These are phyloP conservation scores for Bicyclus anynana DNA, from an alignment of 1,140 invertebrate species.

Conservation along the genomic window DNA sequence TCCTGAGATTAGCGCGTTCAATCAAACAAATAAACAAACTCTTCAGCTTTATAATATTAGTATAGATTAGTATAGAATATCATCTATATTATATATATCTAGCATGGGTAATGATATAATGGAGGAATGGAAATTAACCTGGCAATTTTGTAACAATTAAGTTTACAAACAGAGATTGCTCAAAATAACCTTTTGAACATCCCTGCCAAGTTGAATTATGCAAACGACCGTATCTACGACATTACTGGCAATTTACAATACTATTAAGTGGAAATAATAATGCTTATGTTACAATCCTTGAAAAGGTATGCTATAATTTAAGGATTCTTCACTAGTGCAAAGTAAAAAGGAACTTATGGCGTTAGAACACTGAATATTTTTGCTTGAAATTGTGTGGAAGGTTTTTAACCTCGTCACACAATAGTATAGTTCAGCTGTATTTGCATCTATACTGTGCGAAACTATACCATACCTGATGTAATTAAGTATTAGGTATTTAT, in stretches of 20 bases:
- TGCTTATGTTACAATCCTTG: slow-evolving; percentile 8
- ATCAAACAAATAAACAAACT: too few species aligned
- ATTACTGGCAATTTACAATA: slow-evolving; percentile 9
- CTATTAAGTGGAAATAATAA: slow-evolving; percentile 11
- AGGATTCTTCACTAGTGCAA: not conserved
- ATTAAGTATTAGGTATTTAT: too few species aligned
- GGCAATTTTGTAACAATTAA: not conserved
- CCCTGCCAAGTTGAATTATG: slow-evolving; percentile 6
- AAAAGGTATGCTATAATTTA: not conserved
- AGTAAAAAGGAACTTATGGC: not conserved
- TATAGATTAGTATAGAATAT: too few species aligned
- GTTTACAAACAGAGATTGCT: not conserved
- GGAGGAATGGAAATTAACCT: too few species aligned
- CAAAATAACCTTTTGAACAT: slow-evolving; percentile 3
- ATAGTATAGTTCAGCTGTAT: not conserved
- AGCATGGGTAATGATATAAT: too few species aligned
- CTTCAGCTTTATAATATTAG: too few species aligned
- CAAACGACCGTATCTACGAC: slow-evolving; percentile 4
- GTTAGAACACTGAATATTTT: not conserved
- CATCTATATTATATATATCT: too few species aligned
- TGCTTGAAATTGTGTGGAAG: not conserved
- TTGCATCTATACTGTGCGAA: too few species aligned
- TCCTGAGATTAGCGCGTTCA: too few species aligned
- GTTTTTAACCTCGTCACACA: not conserved
- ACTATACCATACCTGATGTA: too few species aligned